A percentile compares a stretch with the other conserved stretches of the same genome.
phyloP scores from a whole-genome alignment of 2,113 vertebrate genomes.

The Petrocephalus zakoni region DNA sequence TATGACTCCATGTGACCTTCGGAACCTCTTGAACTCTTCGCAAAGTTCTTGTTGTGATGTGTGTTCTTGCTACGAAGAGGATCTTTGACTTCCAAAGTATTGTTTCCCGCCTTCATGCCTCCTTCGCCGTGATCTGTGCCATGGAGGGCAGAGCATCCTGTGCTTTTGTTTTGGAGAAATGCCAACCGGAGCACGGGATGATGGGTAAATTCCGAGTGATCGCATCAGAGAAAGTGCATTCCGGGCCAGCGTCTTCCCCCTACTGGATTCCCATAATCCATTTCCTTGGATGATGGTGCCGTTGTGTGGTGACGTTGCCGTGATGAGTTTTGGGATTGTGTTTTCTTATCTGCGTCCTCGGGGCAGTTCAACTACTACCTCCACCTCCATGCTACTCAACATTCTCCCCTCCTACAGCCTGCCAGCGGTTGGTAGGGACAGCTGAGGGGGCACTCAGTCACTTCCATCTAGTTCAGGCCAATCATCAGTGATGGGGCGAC shows the following conservation, averaged over 20 bases:
- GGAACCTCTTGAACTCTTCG: neutral
- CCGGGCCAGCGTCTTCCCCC: neutral
- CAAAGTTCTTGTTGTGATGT: neutral
- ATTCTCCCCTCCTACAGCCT: constrained; percentile 17
- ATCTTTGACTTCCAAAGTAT: neutral
- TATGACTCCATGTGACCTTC: constrained; percentile 48
- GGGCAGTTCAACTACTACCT: constrained; percentile 1
- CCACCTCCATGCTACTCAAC: neutral
- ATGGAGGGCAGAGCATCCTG: neutral
- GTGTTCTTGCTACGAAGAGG: neutral
- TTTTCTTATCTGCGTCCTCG: constrained; percentile 8
- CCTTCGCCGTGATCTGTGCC: neutral
- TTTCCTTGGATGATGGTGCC: neutral
- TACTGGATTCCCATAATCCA: neutral
- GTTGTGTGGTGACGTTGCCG: neutral
- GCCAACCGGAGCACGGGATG: neutral
- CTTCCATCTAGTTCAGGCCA: constrained; percentile 59
- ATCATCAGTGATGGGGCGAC: constrained; percentile 51
- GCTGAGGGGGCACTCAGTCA: constrained; percentile 49
- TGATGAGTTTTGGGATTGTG: neutral
- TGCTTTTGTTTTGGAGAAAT: neutral
- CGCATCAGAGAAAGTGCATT: neutral
- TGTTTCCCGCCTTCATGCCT: neutral
- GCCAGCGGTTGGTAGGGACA: constrained; percentile 47
- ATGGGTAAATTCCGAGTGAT: neutral